Percentiles rank a stretch among this genome's conserved stretches.
These are phyloP conservation scores for Norana najaformis DNA, from an alignment of 2,888 invertebrate species.

Conservation along the genomic window DNA sequence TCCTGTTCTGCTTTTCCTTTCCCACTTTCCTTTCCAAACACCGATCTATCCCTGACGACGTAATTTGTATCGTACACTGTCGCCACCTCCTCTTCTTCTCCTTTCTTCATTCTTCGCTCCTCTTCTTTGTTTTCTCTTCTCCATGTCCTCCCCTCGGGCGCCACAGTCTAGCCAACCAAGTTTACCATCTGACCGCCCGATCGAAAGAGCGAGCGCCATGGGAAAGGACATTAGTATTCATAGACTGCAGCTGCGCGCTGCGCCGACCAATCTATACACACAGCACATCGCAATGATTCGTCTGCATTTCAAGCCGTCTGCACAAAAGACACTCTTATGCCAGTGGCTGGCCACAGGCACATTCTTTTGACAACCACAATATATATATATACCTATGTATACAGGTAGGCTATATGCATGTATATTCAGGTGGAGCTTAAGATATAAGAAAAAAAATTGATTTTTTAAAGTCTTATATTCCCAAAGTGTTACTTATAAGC, in stretches of 20 bases:
- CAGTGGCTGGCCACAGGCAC: constrained; percentile 3
- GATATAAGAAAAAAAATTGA: neutral
- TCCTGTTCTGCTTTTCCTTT: neutral
- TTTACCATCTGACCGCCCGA: neutral
- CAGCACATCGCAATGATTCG: neutral
- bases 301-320: neutral
- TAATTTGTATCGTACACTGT: neutral
- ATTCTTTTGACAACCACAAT: neutral
- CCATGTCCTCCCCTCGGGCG: neutral
- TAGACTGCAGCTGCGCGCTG: constrained; percentile 13
- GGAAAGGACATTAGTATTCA: constrained; percentile 13
- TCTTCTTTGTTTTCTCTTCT: neutral
- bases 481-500: neutral
- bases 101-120: neutral
- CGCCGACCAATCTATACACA: neutral
- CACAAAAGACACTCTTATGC: neutral
- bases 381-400: no score
- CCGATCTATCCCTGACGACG: neutral
- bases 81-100: neutral
- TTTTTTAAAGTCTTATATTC: neutral
- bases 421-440: neutral
- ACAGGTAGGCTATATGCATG: no score
- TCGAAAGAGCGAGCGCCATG: neutral
- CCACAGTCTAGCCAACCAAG: neutral
- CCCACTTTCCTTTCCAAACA: neutral